These are phyloP conservation scores for Microcebus ravelobensis DNA, from an alignment of 2,113 vertebrate genomes.

Conservation along the genomic window DNA sequence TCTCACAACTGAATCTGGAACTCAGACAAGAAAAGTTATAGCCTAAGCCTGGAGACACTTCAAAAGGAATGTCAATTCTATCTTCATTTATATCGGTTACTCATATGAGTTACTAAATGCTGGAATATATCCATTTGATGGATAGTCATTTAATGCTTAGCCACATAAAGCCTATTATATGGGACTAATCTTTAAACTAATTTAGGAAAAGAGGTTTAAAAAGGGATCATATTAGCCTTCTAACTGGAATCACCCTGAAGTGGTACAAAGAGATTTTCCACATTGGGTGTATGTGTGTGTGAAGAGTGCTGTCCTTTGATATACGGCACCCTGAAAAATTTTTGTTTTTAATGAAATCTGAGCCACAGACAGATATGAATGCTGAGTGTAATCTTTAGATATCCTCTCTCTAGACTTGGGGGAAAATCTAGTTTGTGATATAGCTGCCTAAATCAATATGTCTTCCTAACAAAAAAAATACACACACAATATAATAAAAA, in stretches of 20 bases:
- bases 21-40: slow-evolving; percentile 67
- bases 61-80: slow-evolving; percentile 73
- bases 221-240: slow-evolving; percentile 73
- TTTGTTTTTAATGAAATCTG: slow-evolving; percentile 66
- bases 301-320: slow-evolving; percentile 27
- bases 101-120: slow-evolving; percentile 77
- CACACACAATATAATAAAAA: not conserved
- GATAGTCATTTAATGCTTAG: slow-evolving; percentile 80
- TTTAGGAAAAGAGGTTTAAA: slow-evolving; percentile 77
- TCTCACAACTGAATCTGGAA: slow-evolving; percentile 64
- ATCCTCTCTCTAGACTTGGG: not conserved
- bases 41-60: slow-evolving; percentile 70
- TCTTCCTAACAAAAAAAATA: slow-evolving; percentile 45
- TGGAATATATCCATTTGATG: slow-evolving; percentile 76
- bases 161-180: slow-evolving; percentile 76
- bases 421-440: not conserved
- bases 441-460: slow-evolving; percentile 11
- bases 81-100: slow-evolving; percentile 75
- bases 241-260: slow-evolving; percentile 65
- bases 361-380: slow-evolving; percentile 58
- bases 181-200: slow-evolving; percentile 79
- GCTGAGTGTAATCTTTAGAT: slow-evolving; percentile 57
- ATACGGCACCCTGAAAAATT: slow-evolving; percentile 9
- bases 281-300: slow-evolving; percentile 5
- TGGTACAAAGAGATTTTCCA: slow-evolving; percentile 70